Conservation (phyloP, 2,888 invertebrate species). For the Philereme transversata region DNA sequence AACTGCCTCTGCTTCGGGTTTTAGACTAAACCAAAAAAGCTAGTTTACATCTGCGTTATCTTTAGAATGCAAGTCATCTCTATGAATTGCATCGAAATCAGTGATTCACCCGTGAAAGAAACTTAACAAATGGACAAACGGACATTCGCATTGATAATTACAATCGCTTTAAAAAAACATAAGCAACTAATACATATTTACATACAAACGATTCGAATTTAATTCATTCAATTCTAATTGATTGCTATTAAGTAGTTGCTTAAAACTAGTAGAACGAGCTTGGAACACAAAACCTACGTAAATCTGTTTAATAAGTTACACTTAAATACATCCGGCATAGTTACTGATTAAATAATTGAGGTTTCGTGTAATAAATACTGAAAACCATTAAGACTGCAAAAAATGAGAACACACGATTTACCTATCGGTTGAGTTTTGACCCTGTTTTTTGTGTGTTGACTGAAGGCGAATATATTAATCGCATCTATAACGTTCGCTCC, state of each 20-base stretch:
- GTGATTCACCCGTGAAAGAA: too few species aligned
- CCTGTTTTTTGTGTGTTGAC: background rate
- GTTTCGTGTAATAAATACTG: constrained; percentile 6
- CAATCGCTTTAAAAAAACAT: too few species aligned
- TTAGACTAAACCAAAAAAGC: too few species aligned
- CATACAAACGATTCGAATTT: background rate
- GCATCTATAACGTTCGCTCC: background rate
- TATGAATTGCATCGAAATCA: too few species aligned
- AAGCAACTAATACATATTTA: background rate
- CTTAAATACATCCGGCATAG: constrained; percentile 3
- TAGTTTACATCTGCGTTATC: too few species aligned
- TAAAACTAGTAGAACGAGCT: background rate
- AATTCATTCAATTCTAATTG: background rate
- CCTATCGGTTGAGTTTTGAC: constrained; percentile 10
- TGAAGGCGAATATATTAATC: background rate
- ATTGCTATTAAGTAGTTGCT: background rate
- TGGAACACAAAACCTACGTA: constrained; percentile 33
- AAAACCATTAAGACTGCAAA: background rate
- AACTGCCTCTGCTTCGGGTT: too few species aligned
- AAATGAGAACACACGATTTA: constrained; percentile 5
- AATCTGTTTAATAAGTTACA: background rate
- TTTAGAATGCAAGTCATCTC: too few species aligned
- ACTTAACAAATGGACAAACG: too few species aligned
- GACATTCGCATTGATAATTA: too few species aligned
- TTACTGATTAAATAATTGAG: constrained; percentile 3